Evolutionary conservation across 2,888 invertebrate species (phyloP).

Genomic region (Hermaeophaga mercurialis): DNA sequence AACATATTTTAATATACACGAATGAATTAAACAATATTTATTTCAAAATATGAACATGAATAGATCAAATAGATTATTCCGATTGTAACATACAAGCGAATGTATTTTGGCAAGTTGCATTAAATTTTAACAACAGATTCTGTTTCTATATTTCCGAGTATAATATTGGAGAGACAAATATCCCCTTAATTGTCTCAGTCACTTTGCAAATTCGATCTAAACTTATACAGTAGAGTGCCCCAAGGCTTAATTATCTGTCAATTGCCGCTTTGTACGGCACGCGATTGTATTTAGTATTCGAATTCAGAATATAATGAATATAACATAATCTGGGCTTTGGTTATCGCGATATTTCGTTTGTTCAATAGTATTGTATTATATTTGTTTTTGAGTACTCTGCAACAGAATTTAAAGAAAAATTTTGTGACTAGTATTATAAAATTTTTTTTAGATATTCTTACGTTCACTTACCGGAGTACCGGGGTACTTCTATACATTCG

Average conservation of each 20-base stretch:
- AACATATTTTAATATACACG: too few species aligned
- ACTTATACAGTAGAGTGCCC: constrained; percentile 11
- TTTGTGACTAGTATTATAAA: too few species aligned
- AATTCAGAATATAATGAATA: constrained; percentile 11
- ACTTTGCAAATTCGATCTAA: constrained; percentile 15
- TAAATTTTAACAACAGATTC: neutral
- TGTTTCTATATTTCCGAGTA: constrained; percentile 5
- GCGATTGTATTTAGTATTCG: constrained; percentile 6
- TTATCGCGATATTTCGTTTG: constrained; percentile 3
- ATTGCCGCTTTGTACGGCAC: constrained; percentile 7
- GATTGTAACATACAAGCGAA: too few species aligned
- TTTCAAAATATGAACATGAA: too few species aligned
- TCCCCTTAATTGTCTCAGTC: constrained; percentile 7
- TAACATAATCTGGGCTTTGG: constrained; percentile 9
- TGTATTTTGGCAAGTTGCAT: too few species aligned
- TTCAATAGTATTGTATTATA: neutral
- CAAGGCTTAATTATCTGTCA: constrained; percentile 19
- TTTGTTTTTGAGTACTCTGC: constrained; percentile 9
- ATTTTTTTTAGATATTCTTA: too few species aligned
- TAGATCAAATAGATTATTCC: too few species aligned
- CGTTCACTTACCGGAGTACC: too few species aligned
- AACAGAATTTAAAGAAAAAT: too few species aligned
- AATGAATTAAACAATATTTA: too few species aligned
- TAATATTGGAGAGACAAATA: constrained; percentile 13
- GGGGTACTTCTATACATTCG: too few species aligned